Conservation (phyloP, 2,797 vertebrate species). For the Mormyrus proboscirostris region DNA sequence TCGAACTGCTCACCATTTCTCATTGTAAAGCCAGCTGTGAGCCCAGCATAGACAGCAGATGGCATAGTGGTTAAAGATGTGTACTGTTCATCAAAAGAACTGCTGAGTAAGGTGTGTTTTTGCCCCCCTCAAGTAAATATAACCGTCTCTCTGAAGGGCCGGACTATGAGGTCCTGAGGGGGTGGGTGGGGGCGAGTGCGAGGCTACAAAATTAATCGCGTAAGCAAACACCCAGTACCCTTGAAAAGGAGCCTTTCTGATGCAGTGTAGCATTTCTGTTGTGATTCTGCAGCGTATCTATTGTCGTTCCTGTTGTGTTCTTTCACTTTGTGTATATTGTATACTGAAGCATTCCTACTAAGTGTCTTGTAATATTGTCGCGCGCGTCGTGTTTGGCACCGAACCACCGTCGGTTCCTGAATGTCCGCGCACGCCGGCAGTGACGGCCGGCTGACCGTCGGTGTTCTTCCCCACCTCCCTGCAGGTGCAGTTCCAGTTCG, state of each 20-base stretch:
- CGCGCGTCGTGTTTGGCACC: not conserved
- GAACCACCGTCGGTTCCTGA: not conserved
- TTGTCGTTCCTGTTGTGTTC: not conserved
- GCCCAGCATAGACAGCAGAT: not conserved
- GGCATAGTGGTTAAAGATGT: not conserved
- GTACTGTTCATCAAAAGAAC: not conserved
- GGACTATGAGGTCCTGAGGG: not conserved
- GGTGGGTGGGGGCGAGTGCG: not conserved
- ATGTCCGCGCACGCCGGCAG: not conserved
- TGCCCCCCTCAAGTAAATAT: slow-evolving; percentile 25
- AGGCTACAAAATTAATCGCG: not conserved
- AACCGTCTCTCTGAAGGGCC: not conserved
- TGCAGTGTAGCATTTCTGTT: not conserved
- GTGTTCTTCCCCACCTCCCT: not conserved
- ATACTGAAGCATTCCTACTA: not conserved
- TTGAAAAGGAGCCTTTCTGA: not conserved
- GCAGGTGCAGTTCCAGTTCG: slow-evolving; percentile 98
- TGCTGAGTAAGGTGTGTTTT: not conserved
- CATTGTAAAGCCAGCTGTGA: not conserved
- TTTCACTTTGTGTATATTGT: not conserved
- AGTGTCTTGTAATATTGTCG: not conserved
- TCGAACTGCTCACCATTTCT: not conserved
- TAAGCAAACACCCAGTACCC: not conserved
- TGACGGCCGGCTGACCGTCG: not conserved
- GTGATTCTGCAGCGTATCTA: not conserved